A percentile compares a stretch with the other conserved stretches of the same genome.
phyloP scores from a whole-genome alignment of 2,113 vertebrate species.

The Ictidomys tridecemlineatus region DNA sequence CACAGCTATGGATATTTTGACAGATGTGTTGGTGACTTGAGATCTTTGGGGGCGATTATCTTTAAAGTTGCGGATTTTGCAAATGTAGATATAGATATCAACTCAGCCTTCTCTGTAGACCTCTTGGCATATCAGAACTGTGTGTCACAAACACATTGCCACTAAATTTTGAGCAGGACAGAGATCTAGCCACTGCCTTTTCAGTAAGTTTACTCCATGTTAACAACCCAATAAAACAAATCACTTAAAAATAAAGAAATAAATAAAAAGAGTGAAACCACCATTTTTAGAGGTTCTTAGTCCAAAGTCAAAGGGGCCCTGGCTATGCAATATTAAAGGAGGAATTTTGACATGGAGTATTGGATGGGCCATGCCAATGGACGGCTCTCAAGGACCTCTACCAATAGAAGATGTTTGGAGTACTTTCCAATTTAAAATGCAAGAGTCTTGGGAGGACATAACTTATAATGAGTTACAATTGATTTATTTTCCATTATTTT shows the following conservation, averaged over 20 bases:
- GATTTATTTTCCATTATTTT: conserved; percentile 71
- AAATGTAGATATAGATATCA: neutral
- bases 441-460: conserved; percentile 23
- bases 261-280: neutral
- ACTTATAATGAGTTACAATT: conserved; percentile 66
- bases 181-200: neutral
- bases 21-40: no score
- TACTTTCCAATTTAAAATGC: conserved; percentile 24
- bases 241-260: neutral
- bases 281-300: neutral
- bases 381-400: neutral
- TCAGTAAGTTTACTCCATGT: neutral
- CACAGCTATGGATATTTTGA: no score
- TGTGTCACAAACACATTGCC: neutral
- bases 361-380: neutral
- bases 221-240: neutral
- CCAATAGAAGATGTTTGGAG: neutral
- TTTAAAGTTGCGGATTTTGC: conserved; percentile 28
- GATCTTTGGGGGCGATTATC: neutral
- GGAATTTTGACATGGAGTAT: neutral
- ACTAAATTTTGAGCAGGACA: neutral
- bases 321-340: neutral
- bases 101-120: neutral
- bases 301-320: neutral
- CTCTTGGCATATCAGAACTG: accelerated